Conservation (phyloP, 2,113 vertebrate genomes). For the Tringa solitaria region DNA sequence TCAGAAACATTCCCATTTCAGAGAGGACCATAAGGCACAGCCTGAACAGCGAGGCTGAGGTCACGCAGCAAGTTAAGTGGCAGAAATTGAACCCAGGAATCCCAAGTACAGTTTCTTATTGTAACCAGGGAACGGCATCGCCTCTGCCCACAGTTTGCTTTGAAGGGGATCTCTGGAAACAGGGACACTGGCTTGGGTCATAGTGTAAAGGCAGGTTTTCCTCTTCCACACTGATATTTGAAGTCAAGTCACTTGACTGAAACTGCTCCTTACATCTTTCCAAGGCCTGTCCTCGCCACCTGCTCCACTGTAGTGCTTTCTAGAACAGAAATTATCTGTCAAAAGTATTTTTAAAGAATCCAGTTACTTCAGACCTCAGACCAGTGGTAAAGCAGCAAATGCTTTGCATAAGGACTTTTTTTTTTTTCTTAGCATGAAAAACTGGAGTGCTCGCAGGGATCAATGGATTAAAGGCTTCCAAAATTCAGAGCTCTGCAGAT, state of each 20-base stretch:
- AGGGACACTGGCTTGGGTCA: neutral
- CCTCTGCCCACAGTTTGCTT: neutral
- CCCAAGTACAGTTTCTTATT: neutral
- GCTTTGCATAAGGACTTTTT: neutral
- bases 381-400: neutral
- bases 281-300: neutral
- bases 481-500: slow-evolving; percentile 53
- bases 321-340: neutral
- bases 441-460: neutral
- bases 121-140: neutral
- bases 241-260: neutral
- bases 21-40: neutral
- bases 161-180: neutral
- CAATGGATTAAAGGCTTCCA: slow-evolving; percentile 57
- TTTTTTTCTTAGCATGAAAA: neutral
- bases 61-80: neutral
- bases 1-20: neutral
- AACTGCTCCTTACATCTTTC: neutral
- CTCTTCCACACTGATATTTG: neutral
- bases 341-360: neutral
- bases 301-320: neutral
- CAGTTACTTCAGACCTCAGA: neutral
- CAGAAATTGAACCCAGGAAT: neutral
- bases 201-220: neutral
- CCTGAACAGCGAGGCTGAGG: neutral